Base-by-base conservation (phyloP, 2,797 vertebrate genomes). In the Platyrinchus mystaceus region DNA sequence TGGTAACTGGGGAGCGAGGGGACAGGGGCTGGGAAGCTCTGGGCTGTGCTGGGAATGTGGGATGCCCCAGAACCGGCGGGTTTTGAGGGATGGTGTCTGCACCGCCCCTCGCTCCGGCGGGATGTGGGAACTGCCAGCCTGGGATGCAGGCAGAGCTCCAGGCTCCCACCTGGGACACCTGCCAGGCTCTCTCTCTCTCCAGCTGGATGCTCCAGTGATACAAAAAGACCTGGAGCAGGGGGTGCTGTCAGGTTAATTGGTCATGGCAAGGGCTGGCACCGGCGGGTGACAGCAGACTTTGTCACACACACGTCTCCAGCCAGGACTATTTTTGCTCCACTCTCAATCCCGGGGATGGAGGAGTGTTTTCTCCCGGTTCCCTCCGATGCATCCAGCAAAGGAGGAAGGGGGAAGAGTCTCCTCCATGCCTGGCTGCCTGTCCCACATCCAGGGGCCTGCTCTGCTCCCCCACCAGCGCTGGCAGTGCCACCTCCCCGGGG, bases 1-100 rank as follows among this genome's bases (percentile, higher is more conserved):
- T 1, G 24, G 4, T 0, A 0, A 6, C 37, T 2, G 36, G 26
- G 10, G 8, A 34, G 27, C 0, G 1, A 44, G n/a, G 28, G n/a
- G 8, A 50, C 11, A 6, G 6, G 4, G 32, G 3, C 19, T 16
- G 62, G 92, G 70, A 24, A 39, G 59, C 17, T 28, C 70, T 20
- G 52, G 62, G 88, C 19, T 43, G 10, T 22, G 49, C 46, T 36
- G 60, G 66, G 66, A 17, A 37, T 1, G 46, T 1, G 43, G 17
- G 13, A 28, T 6, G 37, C 17, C 26, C 81, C 8, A 0, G 44
- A 49, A 7, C 0, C 6, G 4, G 52, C 14, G 2, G 27, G 8
- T 30, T 41, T 41, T 28, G 37, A 21, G 37, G 58, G 58, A 9
- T 14, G 36, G 36, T 27, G 14, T 1, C 37, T 32, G 43, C 44